Evolutionary conservation across 2,113 vertebrate genomes (phyloP), one percentile per base, ranked within the genome.

Genomic region (Protobothrops flavoviridis): DNA sequence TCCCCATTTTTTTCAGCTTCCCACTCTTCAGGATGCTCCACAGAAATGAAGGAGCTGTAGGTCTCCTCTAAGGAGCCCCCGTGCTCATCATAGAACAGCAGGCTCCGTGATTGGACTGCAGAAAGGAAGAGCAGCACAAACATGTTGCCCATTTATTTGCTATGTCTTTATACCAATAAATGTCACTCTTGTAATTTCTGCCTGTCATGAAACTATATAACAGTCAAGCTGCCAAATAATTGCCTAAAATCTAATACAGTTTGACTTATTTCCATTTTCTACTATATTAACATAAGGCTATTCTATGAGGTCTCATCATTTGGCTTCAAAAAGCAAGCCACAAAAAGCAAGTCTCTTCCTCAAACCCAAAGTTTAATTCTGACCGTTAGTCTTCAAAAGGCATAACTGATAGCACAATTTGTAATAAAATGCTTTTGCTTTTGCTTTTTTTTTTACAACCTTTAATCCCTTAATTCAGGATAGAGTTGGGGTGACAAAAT

Each of bases 91-190:
- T 99, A 99, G 98, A 99, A 99, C 97, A 99, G 98, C 93, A 99
- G 98, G 97, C 98, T 99, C 94, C 99, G 98, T 91, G 99, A 99
- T 12, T 99, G 99, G 97, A 99, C 99, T 99, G 96, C 45, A 97
- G 95, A 89, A 96, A 87, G 91, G 61, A 45, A 97, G 90, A 57
- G 85, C 23, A 90, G 29, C 1, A 5, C 87, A 45, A 56, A 92
- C 13, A 91, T 64, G 91, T 10, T 64, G 1, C 21, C 45, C 21
- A 24, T 48, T 48, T 26, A 26, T 50, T 29, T 91, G 26, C 5
- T 33, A 10, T 5, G 21, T 59, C 53, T 87, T 20, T 29, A 87
- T 48, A n/a, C 1, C 33, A 81, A 4, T 59, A 85, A 85, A 81
- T 29, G 50, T 24, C 15, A 10, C 20, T 1, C 57, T n/a, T 48